Percentiles rank a stretch among this genome's conserved stretches.
Conservation (phyloP, 2,113 vertebrate genomes). For the Dicaeum eximium region DNA sequence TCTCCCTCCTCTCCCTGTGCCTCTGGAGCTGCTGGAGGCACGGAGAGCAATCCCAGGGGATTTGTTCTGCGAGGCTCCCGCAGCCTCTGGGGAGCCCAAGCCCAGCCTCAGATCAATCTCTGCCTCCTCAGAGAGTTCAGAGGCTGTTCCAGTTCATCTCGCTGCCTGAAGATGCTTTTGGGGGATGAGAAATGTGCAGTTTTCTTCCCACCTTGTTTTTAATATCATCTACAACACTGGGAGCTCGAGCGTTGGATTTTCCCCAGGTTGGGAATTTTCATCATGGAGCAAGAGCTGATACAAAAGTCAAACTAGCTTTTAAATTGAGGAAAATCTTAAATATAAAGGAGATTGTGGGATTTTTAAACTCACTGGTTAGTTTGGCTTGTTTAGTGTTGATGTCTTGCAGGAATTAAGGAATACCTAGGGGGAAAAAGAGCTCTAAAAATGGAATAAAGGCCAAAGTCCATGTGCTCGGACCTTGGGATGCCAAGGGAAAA, state of each 20-base stretch:
- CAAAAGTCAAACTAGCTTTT: background rate
- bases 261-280: background rate
- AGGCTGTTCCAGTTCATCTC: background rate
- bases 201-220: background rate
- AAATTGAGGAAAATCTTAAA: background rate
- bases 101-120: rapidly evolving
- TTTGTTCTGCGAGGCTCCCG: background rate
- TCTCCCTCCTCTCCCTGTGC: background rate
- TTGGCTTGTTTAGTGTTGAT: background rate
- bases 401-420: background rate
- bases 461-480: background rate
- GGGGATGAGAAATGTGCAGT: background rate
- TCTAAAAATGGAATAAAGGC: background rate
- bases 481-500: background rate
- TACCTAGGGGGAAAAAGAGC: background rate
- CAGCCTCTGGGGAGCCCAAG: background rate
- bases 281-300: rapidly evolving
- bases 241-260: background rate
- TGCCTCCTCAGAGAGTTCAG: background rate
- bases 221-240: background rate
- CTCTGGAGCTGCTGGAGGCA: background rate
- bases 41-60: background rate
- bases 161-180: background rate
- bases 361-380: background rate
- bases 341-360: background rate